Evolutionary conservation across 2,113 vertebrate genomes (phyloP).

Genomic region (Machaerirhynchus nigripectus): DNA sequence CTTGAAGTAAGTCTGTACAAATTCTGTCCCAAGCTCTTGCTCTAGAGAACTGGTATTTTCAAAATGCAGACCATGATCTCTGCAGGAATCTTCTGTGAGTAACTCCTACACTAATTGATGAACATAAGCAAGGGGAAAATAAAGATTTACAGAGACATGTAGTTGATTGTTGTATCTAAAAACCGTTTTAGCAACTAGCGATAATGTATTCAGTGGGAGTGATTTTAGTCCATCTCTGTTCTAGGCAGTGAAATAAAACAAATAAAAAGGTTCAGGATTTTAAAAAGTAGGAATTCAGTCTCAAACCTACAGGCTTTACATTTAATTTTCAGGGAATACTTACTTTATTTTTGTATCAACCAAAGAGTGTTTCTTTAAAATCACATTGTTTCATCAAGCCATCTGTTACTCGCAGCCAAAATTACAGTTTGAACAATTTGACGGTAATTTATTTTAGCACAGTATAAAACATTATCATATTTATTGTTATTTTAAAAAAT

Average conservation of each 20-base stretch:
- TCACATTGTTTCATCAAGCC: constrained; percentile 5
- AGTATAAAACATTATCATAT: background rate
- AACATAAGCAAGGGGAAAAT: background rate
- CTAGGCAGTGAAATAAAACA: background rate
- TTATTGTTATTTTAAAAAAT: background rate
- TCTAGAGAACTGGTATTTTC: background rate
- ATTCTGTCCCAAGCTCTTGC: background rate
- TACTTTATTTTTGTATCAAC: background rate
- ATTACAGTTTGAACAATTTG: constrained; percentile 2
- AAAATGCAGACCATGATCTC: background rate
- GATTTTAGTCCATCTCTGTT: background rate
- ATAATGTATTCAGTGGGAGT: background rate
- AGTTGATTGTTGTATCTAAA: background rate
- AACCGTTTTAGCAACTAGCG: background rate
- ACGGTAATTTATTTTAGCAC: background rate
- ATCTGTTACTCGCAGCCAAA: background rate
- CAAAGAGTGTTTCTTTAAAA: background rate
- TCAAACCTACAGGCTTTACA: background rate
- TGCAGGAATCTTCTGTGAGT: background rate
- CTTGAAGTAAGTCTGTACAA: background rate
- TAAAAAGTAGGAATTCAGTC: background rate
- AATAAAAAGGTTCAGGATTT: background rate
- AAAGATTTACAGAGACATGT: background rate
- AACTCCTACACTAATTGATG: background rate
- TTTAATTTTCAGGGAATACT: background rate